Evolutionary conservation across 2,888 invertebrate species (phyloP), one percentile per base, ranked within the genome.

Genomic region (Pseudeuparius sepicola): DNA sequence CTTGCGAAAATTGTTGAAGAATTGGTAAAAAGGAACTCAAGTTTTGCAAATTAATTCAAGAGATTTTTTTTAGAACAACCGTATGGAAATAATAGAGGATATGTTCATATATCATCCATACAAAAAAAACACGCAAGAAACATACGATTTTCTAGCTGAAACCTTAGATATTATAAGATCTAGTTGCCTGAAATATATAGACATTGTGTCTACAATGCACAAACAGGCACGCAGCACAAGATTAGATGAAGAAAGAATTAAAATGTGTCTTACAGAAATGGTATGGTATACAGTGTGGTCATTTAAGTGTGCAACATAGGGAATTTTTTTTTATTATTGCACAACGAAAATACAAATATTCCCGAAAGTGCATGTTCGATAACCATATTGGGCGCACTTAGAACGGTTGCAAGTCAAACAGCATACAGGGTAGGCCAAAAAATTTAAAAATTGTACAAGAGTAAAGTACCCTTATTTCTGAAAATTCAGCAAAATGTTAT

Each of bases 11-110:
- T 83, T 18, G 64, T 67, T 4, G 57, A 60, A 5, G 66, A 68
- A 50, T 60, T 83, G 62, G 82, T 81, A 56, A 58, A 62, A n/a
- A n/a, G n/a, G n/a, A n/a, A n/a, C n/a, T 20, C n/a, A 7, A 6
- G n/a, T 7, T 20, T 20, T 20, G 20, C 6, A 20, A 20, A 20
- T 20, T 20, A 20, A 20, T 25, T 30, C 18, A 41, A 31, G 14
- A 29, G 1, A 29, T 24, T 28, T 14, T 33, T 44, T 49, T 11
- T 18, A 66, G 67, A 62, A 58, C 41, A 30, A 24, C 4, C 54
- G 54, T 38, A 45, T 68, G 11, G 53, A 55, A 12, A 49, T 52
- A 38, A 53, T 69, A 14, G 63, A 66, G 37, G 39, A 43, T 13
- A 42, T 62, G 14, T 51, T 60, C 32, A 47, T 51, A n/a, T 43